Base-by-base conservation (phyloP, 2,888 invertebrate species). In the Empis livida region DNA sequence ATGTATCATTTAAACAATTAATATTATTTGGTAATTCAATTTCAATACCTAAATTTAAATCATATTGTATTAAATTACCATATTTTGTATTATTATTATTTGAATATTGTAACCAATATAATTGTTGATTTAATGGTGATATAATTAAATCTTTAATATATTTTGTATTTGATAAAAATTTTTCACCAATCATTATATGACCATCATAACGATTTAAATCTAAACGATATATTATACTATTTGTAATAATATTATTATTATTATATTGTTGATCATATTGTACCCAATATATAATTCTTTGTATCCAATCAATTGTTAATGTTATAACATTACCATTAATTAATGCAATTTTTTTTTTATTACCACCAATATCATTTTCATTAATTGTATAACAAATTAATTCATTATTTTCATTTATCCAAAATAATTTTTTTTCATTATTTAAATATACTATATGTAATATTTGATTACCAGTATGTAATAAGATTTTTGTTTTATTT, bases 261-360 rank as follows among this genome's bases (percentile, higher is more conserved):
- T 57, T 53, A 1, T 47, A 32, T 0, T 51, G 49, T 6, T 70
- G 68, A 2, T 70, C 67, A 16, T 74, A 60, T 65, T 89, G 89
- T 0, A 83, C 76, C 80, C 89, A 91, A 63, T 88, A 94, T 8
- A 94, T 71, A 42, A 81, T 79, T 43, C 91, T 75, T 43, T 84
- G 80, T 40, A 94, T 77, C 94, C 94, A 95, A 67, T 95, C 93
- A 1, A 90, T 74, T 2, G 85, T 79, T 23, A 94, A 67, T 50
- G 84, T 80, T 10, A 77, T 64, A 0, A 77, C 77, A 30, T 75
- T 74, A n/a, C 74, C 74, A 31, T 74, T 72, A 48, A 81, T 62
- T 11, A 75, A 70, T 1, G 75, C 65, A 32, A 82, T 70, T 60
- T 78, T 78, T 0, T 71, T 70, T 3, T 71, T 67, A 0, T 58